A percentile compares a stretch with the other conserved stretches of the same genome.
These are phyloP conservation scores for Gallinago stenura DNA, from an alignment of 2,797 vertebrate genomes.

Conservation along the genomic window DNA sequence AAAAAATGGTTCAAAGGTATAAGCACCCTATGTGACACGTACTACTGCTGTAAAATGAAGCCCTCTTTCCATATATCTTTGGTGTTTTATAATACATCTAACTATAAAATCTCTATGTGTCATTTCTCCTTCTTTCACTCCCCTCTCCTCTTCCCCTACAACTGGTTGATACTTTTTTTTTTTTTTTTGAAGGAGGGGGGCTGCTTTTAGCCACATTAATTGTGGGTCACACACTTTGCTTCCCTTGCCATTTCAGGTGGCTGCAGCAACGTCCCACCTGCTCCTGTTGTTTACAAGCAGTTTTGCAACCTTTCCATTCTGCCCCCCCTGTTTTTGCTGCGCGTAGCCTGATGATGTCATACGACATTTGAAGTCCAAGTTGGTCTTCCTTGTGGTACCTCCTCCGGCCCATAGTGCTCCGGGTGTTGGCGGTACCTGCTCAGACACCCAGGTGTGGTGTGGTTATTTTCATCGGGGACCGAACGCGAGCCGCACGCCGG, in stretches of 20 bases:
- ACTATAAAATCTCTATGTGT: neutral
- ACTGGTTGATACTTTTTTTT: neutral
- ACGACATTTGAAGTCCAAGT: slow-evolving; percentile 51
- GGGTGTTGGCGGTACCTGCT: slow-evolving; percentile 13
- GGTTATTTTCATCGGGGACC: slow-evolving; percentile 53
- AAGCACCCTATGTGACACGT: neutral
- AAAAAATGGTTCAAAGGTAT: neutral
- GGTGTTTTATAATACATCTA: neutral
- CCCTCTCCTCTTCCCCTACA: neutral
- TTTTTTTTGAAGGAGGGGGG: neutral
- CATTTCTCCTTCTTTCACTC: neutral
- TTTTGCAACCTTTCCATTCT: slow-evolving; percentile 37
- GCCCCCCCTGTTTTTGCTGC: slow-evolving; percentile 26
- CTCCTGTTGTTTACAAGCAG: slow-evolving; percentile 41
- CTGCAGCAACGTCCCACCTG: slow-evolving; percentile 5
- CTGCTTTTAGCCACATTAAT: slow-evolving; percentile 21
- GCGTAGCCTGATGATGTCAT: neutral
- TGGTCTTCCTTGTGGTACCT: slow-evolving; percentile 20
- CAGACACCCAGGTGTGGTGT: neutral
- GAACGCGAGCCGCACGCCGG: neutral
- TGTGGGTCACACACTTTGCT: neutral
- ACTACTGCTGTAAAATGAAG: neutral
- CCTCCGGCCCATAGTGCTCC: neutral
- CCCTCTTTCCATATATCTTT: neutral
- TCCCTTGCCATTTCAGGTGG: slow-evolving; percentile 18